These are phyloP conservation scores for Ara ararauna DNA, from an alignment of 2,797 vertebrate genomes.

Conservation along the genomic window DNA sequence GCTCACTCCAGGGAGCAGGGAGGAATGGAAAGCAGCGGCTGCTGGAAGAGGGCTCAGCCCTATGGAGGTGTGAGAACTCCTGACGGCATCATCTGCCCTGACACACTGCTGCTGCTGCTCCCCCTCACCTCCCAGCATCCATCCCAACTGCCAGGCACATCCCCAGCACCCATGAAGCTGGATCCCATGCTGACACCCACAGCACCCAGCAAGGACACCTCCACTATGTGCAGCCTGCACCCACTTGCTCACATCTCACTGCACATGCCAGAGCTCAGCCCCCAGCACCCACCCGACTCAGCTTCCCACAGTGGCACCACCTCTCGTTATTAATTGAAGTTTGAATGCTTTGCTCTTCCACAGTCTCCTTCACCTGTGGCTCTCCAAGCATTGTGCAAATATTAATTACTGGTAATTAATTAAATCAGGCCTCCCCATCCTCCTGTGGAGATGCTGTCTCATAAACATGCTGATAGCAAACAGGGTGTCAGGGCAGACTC, in stretches of 20 bases:
- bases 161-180: neutral
- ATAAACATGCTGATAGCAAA: constrained; percentile 5
- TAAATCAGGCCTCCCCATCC: neutral
- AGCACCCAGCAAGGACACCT: neutral
- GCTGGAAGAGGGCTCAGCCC: neutral
- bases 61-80: neutral
- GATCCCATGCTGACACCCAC: neutral
- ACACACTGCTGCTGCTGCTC: neutral
- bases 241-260: neutral
- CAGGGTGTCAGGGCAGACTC: neutral
- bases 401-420: constrained; percentile 67
- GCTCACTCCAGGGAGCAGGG: neutral
- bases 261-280: neutral
- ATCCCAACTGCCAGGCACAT: accelerated
- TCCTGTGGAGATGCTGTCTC: constrained; percentile 4
- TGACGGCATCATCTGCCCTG: neutral
- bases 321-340: neutral
- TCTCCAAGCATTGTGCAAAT: constrained; percentile 39
- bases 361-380: constrained; percentile 31
- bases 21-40: neutral
- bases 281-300: neutral
- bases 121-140: neutral
- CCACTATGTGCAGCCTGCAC: accelerated
- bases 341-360: neutral
- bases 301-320: neutral